Percentiles rank a stretch among this genome's conserved stretches.
phyloP scores from a whole-genome alignment of 2,888 invertebrate species.

The Acronicta aceris region DNA sequence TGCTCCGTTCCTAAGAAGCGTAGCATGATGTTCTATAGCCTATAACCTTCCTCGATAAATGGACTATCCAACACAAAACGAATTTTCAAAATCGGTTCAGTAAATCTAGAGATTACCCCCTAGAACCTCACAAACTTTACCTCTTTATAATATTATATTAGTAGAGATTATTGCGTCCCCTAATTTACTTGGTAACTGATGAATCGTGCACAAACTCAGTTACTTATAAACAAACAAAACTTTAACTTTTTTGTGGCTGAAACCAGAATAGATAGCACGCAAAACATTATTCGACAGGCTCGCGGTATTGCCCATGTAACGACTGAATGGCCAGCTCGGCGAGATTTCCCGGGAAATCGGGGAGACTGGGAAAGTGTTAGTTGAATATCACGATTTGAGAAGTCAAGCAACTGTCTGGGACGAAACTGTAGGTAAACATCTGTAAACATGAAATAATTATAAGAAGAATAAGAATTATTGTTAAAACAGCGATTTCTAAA shows the following conservation, averaged over 20 bases:
- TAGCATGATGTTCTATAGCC: no score
- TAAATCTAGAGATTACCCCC: no score
- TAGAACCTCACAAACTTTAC: no score
- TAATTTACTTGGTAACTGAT: constrained; percentile 22
- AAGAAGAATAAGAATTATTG: no score
- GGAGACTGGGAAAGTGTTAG: neutral
- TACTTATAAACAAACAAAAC: constrained; percentile 48
- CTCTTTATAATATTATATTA: neutral
- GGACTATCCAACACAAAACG: no score
- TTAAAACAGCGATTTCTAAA: no score
- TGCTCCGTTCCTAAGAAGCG: no score
- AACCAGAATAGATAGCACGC: constrained; percentile 45
- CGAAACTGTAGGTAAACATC: no score
- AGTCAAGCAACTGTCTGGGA: no score
- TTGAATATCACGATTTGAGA: neutral
- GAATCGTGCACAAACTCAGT: constrained; percentile 32
- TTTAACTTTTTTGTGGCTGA: constrained; percentile 34
- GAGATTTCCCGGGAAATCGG: constrained; percentile 1
- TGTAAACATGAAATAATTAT: no score
- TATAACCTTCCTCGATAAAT: no score
- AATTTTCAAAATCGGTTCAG: no score
- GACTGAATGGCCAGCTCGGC: constrained; percentile 18
- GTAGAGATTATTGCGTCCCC: neutral
- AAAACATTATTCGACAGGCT: constrained; percentile 39
- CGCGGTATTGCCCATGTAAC: constrained; percentile 25